Percentiles rank a stretch among this genome's conserved stretches.
Evolutionary conservation across 2,797 vertebrate genomes (phyloP).

Genomic region (Acanthiza pusilla): DNA sequence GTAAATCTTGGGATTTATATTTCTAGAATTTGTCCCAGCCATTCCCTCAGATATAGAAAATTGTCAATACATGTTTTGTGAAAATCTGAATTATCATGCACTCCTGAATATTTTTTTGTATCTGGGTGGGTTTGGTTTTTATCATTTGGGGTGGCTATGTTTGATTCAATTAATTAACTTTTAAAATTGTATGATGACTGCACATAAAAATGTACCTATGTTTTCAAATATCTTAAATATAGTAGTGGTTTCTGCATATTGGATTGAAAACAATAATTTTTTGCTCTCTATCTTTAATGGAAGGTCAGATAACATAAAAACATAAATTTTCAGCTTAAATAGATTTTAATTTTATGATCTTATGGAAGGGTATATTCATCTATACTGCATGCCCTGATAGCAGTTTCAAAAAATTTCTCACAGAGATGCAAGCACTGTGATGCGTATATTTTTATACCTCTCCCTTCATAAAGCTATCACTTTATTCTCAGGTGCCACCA

Average conservation of each 20-base stretch:
- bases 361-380: not conserved
- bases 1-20: not conserved
- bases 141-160: not conserved
- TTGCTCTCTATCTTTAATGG: not conserved
- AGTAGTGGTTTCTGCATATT: not conserved
- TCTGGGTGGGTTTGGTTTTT: rapidly evolving
- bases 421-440: not conserved
- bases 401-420: not conserved
- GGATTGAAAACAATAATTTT: not conserved
- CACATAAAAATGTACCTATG: not conserved
- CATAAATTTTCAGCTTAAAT: not conserved
- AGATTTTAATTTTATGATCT: not conserved
- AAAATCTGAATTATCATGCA: not conserved
- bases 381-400: not conserved
- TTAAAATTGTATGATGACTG: not conserved
- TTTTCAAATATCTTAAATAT: not conserved
- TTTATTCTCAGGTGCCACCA: not conserved
- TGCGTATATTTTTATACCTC: not conserved
- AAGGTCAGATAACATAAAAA: not conserved
- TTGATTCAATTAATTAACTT: not conserved
- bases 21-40: not conserved
- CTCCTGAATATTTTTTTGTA: not conserved
- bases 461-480: not conserved
- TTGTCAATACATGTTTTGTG: not conserved
- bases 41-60: not conserved